Conservation (phyloP, 2,113 vertebrate genomes). For the Chloebia gouldiae region DNA sequence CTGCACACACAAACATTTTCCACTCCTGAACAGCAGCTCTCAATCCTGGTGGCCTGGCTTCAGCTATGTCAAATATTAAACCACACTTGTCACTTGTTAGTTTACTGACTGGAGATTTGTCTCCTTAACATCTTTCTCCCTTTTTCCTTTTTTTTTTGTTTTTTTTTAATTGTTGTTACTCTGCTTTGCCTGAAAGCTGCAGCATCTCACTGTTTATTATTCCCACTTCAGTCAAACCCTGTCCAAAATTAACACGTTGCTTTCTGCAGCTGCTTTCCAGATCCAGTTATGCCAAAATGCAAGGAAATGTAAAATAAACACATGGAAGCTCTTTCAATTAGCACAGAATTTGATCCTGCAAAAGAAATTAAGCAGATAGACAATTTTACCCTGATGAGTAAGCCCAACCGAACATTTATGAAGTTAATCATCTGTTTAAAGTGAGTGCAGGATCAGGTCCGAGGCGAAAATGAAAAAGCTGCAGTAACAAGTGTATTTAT, state of each 20-base stretch:
- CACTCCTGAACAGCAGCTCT: neutral
- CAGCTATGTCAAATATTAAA: slow-evolving; percentile 27
- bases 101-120: slow-evolving; percentile 23
- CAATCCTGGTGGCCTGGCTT: slow-evolving; percentile 10
- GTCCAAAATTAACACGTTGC: slow-evolving; percentile 74
- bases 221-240: slow-evolving; percentile 75
- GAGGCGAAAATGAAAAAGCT: slow-evolving; percentile 41
- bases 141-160: neutral
- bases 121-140: neutral
- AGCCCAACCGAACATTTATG: slow-evolving; percentile 28
- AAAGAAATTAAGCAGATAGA: slow-evolving; percentile 46
- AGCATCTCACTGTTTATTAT: slow-evolving; percentile 83
- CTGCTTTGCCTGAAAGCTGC: slow-evolving; percentile 85
- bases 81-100: slow-evolving; percentile 12
- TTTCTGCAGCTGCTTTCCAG: neutral
- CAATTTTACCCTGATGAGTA: slow-evolving; percentile 53
- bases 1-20: neutral
- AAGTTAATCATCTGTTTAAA: slow-evolving; percentile 61
- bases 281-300: neutral
- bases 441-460: slow-evolving; percentile 36
- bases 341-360: slow-evolving; percentile 45
- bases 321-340: slow-evolving; percentile 57
- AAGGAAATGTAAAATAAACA: slow-evolving; percentile 41
- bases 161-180: slow-evolving; percentile 82
- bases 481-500: slow-evolving; percentile 60